phyloP scores from a whole-genome alignment of 2,797 vertebrate species.

The Erithacus rubecula region DNA sequence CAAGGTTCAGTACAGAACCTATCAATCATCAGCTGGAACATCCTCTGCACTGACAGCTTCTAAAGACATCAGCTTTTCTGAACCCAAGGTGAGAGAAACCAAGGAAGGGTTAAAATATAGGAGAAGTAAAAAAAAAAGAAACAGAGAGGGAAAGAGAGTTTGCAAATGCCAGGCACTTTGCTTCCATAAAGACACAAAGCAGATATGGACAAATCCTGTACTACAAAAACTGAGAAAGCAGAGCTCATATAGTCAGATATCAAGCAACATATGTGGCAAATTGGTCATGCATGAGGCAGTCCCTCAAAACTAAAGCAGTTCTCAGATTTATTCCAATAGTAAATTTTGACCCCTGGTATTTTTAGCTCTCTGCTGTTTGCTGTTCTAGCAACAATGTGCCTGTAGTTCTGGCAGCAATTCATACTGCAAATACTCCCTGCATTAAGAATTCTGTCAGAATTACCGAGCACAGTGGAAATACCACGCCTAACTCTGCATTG shows the following conservation, averaged over 20 bases:
- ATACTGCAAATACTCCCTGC: neutral
- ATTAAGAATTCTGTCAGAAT: neutral
- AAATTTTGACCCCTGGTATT: conserved; percentile 1
- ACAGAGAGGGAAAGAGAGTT: neutral
- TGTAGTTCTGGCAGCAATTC: neutral
- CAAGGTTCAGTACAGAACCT: neutral
- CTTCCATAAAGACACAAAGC: neutral
- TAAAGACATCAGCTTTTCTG: neutral
- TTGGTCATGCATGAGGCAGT: neutral
- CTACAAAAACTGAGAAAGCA: neutral
- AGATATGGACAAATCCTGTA: neutral
- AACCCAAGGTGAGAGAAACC: conserved; percentile 31
- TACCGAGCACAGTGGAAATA: neutral
- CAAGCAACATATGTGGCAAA: neutral
- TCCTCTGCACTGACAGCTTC: conserved; percentile 10
- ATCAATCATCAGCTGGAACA: conserved; percentile 47
- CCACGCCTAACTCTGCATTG: neutral
- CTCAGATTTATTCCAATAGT: neutral
- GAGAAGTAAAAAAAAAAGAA: neutral
- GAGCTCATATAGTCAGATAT: neutral
- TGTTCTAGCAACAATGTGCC: neutral
- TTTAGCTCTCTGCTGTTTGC: neutral
- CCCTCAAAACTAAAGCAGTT: neutral
- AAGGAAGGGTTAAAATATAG: neutral
- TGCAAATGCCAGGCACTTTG: neutral